Base-by-base conservation (phyloP, 2,888 invertebrate species). In the Ochlodes sylvanus region DNA sequence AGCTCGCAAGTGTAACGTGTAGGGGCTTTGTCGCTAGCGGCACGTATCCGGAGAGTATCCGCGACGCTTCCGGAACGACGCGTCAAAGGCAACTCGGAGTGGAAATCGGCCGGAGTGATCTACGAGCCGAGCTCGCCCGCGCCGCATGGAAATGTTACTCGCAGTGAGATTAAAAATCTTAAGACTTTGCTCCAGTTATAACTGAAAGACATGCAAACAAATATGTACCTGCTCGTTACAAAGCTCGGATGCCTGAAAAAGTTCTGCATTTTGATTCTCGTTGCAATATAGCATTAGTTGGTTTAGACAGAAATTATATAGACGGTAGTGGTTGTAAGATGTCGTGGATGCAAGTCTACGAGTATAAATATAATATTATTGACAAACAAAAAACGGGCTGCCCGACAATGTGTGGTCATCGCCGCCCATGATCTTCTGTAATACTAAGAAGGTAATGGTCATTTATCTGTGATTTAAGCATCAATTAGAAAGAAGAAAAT, bases 121-220 rank as follows among this genome's bases (percentile, higher is more conserved):
- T 17, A 47, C 57, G n/a, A 14, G 21, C 58, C 38, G 34, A n/a
- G 21, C 7, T n/a, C n/a, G 42, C 58, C n/a, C 19, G 27, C 58
- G 42, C 19, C 19, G 41, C 7, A 47, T 57, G 42, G 27, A 58
- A 58, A 58, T 58, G 58, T 58, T 58, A 42, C 58, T 58, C 44
- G 19, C 50, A 50, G 19, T 19, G 50, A 50, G 50, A 50, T 50
- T 50, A 50, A 50, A 50, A 50, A 50, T 50, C 50, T 50, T 19
- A 50, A 19, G 19, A 50, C 50, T 19, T 50, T 50, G 50, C 50
- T 50, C 50, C 50, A 50, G 50, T 50, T 19, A 19, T 50, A 50
- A 12, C 50, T 50, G 50, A 50, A 50, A 50, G 50, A 50, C 50
- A 9, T 50, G 19, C 50, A 12, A 2, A 50, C 9, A 50, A 12